Percentiles rank a stretch among this genome's conserved stretches.
These are phyloP conservation scores for Nettapus auritus DNA, from an alignment of 2,113 vertebrate species.

Conservation along the genomic window DNA sequence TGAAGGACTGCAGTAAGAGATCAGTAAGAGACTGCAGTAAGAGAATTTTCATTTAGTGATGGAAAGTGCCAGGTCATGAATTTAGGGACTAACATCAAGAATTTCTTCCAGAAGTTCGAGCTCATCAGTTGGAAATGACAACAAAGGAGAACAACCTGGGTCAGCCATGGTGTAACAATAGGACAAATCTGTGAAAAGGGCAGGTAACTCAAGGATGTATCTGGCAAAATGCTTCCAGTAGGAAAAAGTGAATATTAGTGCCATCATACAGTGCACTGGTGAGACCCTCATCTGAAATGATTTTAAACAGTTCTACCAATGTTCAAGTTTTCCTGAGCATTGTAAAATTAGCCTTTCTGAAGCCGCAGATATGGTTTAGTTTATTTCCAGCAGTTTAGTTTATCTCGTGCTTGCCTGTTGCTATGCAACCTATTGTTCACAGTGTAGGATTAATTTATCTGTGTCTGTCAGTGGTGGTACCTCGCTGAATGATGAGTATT, in stretches of 20 bases:
- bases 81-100: neutral
- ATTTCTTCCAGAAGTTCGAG: neutral
- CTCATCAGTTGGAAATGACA: neutral
- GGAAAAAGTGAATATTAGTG: neutral
- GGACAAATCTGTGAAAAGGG: neutral
- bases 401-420: neutral
- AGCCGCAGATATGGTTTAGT: neutral
- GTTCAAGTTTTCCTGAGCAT: neutral
- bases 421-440: neutral
- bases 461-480: neutral
- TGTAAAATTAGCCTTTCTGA: conserved; percentile 9
- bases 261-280: neutral
- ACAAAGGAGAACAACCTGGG: neutral
- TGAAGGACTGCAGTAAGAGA: conserved; percentile 11
- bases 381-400: neutral
- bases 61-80: neutral
- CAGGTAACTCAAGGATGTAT: neutral
- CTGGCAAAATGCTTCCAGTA: neutral
- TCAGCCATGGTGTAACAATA: neutral
- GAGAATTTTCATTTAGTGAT: conserved; percentile 24
- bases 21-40: neutral
- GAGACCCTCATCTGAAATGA: neutral
- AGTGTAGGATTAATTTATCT: neutral
- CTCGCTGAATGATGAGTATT: neutral
- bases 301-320: neutral